Evolutionary conservation across 2,888 invertebrate species (phyloP), one percentile per base, ranked within the genome.

Genomic region (Hydropsyche betteni): DNA sequence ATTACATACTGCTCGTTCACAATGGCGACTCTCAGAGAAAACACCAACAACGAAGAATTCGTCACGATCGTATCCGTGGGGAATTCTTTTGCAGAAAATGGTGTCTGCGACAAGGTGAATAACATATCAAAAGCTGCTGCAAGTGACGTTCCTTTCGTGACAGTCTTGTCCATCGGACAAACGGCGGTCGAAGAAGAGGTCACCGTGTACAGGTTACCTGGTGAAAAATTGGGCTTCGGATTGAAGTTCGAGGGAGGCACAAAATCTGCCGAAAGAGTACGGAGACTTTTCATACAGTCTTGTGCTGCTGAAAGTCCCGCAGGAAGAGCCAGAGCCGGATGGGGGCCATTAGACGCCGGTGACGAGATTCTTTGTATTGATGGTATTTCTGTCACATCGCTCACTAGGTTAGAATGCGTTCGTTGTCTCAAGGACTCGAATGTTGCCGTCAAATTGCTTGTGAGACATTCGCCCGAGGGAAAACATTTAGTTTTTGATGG

Each of bases 181-280:
- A 81, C 81, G 61, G 83, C 87, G 80, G 83, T 86, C 79, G 87
- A 88, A 8, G 94, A 95, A 81, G 91, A 92, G 82, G 92, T 97
- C 52, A 89, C 92, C 74, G 93, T 97, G 71, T 94, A 93, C 81
- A 89, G 97, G 80, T 89, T 97, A 74, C 94, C 95, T 0, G 97
- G 97, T 0, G 97, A 97, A 82, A 90, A 95, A 53, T 89, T 97
- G 6, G 97, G 97, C 1, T 93, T 97, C 82, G 96, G 96, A 0
- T 86, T 97, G 0, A 95, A 96, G 83, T 96, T 97, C 83, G 96
- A 97, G 85, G 96, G 96, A 58, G 96, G 96, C 12, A 93, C 93
- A 53, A 93, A 94, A 80, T 93, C 93, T 51, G 89, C 90, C 8
- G 95, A 96, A 83, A 91, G 90, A 80, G 95, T 97, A 0, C 90